Evolutionary conservation across 2,888 invertebrate genomes (phyloP), one percentile per base, ranked within the genome.

Genomic region (Acrobasis consociella): DNA sequence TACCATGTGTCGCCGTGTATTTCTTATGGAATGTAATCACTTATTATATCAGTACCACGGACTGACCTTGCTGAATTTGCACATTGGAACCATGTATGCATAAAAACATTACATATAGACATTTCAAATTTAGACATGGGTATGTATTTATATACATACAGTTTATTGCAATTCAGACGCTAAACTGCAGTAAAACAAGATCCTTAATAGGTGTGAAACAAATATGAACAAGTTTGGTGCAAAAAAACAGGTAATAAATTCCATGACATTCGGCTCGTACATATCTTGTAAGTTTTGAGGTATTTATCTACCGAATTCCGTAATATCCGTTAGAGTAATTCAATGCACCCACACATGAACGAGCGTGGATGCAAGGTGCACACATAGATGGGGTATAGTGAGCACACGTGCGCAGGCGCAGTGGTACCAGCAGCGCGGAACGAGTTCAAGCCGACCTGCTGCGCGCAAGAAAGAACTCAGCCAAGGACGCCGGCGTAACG

Each of bases 401-500:
- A 74, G 74, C 83, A 86, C 89, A 87, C 87, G 87, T 87, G 88
- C 82, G 77, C 82, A 78, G 78, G 88, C 83, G 77, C 82, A 78
- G 78, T 73, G 77, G 78, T 76, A 76, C 77, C 78, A 74, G 76
- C 83, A 73, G 85, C 84, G 85, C 80, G 86, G 89, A 90, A 90
- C 91, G 89, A 81, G 91, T 90, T 85, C 84, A 82, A 78, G 81
- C 73, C 85, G 87, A 87, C 87, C 89, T 90, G 90, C 88, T 87
- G 88, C 85, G 86, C 83, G 86, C 86, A 83, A 87, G 89, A 89
- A 88, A 91, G 89, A 91, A 91, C 91, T 91, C 91, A 92, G 91
- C 91, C 91, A 92, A 92, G 91, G 91, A 91, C 91, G 91, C 89
- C 82, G 82, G 81, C 82, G 87, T 92, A 92, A 92, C 91, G 91